Evolutionary conservation across 2,797 vertebrate species (phyloP).

Genomic region (Bradypus variegatus): DNA sequence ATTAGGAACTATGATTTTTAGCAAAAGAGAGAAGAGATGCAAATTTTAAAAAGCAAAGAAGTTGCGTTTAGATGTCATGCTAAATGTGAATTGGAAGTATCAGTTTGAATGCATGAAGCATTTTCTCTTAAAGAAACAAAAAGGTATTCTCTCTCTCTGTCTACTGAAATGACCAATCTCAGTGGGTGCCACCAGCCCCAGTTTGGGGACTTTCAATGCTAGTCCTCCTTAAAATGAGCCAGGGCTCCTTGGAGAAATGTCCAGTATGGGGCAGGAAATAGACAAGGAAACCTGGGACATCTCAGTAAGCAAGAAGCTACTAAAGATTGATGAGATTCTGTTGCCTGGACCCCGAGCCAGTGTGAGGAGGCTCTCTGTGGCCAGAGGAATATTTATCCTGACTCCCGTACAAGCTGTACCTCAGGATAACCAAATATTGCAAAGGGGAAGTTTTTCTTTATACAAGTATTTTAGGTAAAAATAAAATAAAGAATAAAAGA

Average conservation of each 20-base stretch:
- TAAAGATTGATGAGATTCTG: background rate
- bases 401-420: background rate
- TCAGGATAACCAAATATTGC: background rate
- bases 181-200: background rate
- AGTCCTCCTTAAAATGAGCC: background rate
- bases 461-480: background rate
- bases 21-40: background rate
- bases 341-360: background rate
- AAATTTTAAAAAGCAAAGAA: background rate
- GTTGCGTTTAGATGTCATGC: background rate
- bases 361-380: background rate
- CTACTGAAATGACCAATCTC: background rate
- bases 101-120: background rate
- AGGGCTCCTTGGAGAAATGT: background rate
- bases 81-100: background rate
- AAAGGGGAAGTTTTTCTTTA: background rate
- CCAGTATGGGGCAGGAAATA: background rate
- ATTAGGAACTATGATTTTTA: background rate
- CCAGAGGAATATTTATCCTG: background rate
- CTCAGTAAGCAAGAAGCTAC: background rate
- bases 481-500: background rate
- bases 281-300: background rate
- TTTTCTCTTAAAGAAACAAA: constrained; percentile 15
- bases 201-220: too few species aligned
- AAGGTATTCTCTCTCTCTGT: background rate